phyloP scores from a whole-genome alignment of 2,888 invertebrate species.

The Microplitis deprimator region DNA sequence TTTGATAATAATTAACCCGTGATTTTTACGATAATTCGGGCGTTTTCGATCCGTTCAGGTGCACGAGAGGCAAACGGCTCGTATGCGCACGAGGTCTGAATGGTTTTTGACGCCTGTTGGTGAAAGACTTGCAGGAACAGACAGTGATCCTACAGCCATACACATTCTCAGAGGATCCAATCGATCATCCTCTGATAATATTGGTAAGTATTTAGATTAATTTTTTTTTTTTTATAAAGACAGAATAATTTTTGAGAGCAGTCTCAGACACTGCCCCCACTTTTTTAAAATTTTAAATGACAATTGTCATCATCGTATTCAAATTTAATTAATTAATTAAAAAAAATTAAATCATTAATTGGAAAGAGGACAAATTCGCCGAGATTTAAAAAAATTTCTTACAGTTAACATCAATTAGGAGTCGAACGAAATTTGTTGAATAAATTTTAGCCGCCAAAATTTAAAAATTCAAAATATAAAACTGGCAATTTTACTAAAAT shows the following conservation, averaged over 20 bases:
- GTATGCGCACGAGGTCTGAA: constrained; percentile 97
- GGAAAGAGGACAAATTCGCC: too few relatives aligned
- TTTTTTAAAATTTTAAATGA: too few relatives aligned
- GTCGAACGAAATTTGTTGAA: too few relatives aligned
- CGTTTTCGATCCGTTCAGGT: constrained; percentile 75
- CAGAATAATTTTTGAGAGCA: not conserved
- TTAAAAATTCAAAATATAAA: too few relatives aligned
- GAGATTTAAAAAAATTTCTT: too few relatives aligned
- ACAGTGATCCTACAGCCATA: constrained; percentile 71
- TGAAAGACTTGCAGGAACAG: constrained; percentile 72
- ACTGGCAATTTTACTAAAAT: too few relatives aligned
- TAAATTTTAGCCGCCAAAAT: too few relatives aligned
- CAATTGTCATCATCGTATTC: too few relatives aligned
- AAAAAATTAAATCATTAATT: too few relatives aligned
- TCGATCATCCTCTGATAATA: constrained; percentile 75
- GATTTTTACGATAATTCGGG: constrained; percentile 40
- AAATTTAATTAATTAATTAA: too few relatives aligned
- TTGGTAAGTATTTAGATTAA: constrained; percentile 68
- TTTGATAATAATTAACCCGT: not conserved
- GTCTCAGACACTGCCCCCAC: too few relatives aligned
- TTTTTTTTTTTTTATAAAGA: not conserved
- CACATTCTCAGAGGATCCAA: constrained; percentile 72
- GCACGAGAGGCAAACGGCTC: constrained; percentile 95
- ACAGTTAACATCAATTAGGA: too few relatives aligned
- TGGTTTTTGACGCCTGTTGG: constrained; percentile 91